phyloP scores from a whole-genome alignment of 1,140 invertebrate species.

The Trichonephila inaurata region DNA sequence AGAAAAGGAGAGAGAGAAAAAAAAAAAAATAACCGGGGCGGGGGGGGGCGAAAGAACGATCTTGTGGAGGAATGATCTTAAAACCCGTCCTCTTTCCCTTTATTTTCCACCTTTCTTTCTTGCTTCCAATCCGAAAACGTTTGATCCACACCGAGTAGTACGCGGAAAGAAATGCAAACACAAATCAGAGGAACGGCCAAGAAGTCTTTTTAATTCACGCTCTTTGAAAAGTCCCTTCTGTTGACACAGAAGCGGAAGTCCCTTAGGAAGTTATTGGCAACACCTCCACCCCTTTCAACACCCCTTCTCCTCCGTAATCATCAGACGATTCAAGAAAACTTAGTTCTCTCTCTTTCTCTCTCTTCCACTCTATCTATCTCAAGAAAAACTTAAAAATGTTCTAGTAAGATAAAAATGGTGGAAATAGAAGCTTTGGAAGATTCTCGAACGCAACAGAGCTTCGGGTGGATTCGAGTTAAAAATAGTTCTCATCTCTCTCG shows the following conservation, averaged over 20 bases:
- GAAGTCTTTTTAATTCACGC: conserved; percentile 59
- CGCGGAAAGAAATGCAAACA: conserved; percentile 55
- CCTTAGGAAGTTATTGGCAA: conserved; percentile 25
- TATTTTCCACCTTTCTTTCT: conserved; percentile 9
- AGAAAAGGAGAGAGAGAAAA: conserved; percentile 8
- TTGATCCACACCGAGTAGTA: conserved; percentile 1
- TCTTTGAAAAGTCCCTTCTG: conserved; percentile 22
- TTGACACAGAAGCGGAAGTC: conserved; percentile 28
- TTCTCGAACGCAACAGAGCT: background rate
- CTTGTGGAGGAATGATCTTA: conserved; percentile 56
- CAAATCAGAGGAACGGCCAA: conserved; percentile 15
- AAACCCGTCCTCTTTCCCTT: conserved; percentile 16
- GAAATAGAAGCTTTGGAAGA: background rate
- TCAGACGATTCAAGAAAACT: background rate
- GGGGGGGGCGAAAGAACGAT: conserved; percentile 33
- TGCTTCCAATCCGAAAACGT: conserved; percentile 5
- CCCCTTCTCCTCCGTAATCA: conserved; percentile 25
- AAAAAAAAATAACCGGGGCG: background rate
- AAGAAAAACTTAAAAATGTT: conserved; percentile 8
- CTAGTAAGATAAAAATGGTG: background rate
- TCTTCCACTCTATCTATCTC: too few relatives aligned
- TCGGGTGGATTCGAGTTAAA: background rate
- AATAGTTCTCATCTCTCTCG: background rate
- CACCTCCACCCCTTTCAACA: background rate
- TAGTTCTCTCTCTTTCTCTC: background rate